phyloP scores from a whole-genome alignment of 2,888 invertebrate species.

The Drosophila tanythrix region DNA sequence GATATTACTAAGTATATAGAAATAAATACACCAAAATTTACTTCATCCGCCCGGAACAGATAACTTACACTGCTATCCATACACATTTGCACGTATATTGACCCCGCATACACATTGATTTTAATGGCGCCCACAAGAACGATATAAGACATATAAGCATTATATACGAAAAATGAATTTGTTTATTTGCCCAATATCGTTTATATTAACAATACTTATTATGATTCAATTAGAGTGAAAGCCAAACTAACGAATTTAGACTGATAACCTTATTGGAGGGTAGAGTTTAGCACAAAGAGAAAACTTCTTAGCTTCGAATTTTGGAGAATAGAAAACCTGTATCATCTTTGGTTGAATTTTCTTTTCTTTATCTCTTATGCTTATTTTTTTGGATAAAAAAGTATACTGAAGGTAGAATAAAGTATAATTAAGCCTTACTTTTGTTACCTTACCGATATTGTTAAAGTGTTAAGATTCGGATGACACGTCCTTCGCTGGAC shows the following conservation, averaged over 20 bases:
- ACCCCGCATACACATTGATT: background rate
- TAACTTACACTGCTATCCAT: constrained; percentile 8
- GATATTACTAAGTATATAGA: constrained; percentile 73
- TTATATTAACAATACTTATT: background rate
- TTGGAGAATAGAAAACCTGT: background rate
- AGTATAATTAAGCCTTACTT: background rate
- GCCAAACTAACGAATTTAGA: background rate
- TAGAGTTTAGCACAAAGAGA: background rate
- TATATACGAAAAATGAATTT: constrained; percentile 4
- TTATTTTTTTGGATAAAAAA: background rate
- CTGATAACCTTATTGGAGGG: background rate
- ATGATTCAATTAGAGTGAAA: background rate
- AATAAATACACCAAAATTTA: constrained; percentile 23
- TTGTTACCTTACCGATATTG: background rate
- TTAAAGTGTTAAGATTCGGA: background rate
- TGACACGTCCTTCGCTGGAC: background rate
- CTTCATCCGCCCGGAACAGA: constrained; percentile 22
- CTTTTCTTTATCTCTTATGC: background rate
- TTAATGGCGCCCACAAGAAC: background rate
- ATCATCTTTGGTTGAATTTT: background rate
- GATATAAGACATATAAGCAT: background rate
- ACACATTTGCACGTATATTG: constrained; percentile 1
- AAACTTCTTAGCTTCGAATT: background rate
- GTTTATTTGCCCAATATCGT: constrained; percentile 2
- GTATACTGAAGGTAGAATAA: background rate